These are phyloP conservation scores for Eira barbara DNA, from an alignment of 2,113 vertebrate genomes.

Conservation along the genomic window DNA sequence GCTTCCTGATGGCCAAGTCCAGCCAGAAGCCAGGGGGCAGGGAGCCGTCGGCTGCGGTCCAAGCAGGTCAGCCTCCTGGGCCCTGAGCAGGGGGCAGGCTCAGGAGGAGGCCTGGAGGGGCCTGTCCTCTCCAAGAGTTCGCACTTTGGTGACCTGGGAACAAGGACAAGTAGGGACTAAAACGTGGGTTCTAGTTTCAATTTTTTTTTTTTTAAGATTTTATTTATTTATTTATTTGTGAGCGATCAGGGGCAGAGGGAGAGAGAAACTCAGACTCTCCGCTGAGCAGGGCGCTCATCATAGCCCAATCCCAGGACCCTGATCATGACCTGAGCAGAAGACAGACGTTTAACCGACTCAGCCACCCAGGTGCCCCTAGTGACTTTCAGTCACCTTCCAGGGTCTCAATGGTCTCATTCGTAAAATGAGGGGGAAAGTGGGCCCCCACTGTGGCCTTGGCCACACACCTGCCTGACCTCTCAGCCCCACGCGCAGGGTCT, in stretches of 20 bases:
- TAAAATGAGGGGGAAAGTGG: not conserved
- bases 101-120: not conserved
- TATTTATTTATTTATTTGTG: not conserved
- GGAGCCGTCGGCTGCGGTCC: not conserved
- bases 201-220: not conserved
- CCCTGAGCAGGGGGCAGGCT: not conserved
- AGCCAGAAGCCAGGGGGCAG: not conserved
- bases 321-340: not conserved
- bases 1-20: not conserved
- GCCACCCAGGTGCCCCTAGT: not conserved
- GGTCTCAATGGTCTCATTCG: not conserved
- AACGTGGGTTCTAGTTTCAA: not conserved
- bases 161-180: not conserved
- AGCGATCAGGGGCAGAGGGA: not conserved
- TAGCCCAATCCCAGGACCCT: not conserved
- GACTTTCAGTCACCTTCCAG: not conserved
- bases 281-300: not conserved
- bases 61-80: not conserved
- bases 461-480: not conserved
- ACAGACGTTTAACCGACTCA: not conserved
- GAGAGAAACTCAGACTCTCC: not conserved
- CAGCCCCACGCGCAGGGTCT: not conserved
- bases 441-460: rapidly evolving
- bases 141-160: not conserved
- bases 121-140: not conserved